Base-by-base conservation (phyloP, 2,888 invertebrate genomes). In the Drosophila suboccidentalis region DNA sequence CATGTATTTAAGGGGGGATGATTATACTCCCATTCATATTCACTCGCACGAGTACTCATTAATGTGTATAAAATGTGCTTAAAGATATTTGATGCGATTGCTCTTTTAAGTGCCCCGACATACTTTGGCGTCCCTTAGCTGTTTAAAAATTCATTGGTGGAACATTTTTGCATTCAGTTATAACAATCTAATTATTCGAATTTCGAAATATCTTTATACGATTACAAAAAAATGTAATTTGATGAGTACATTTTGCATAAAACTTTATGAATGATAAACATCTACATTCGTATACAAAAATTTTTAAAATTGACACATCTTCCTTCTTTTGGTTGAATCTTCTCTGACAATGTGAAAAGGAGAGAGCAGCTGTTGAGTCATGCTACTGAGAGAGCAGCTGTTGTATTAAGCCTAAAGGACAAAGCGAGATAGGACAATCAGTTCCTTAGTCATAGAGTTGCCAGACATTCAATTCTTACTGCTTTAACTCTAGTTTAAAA, bases 41-140 rank as follows among this genome's bases (percentile, higher is more conserved):
- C 47, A 62, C 47, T 46, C 36, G 57, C 57, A 58, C 57, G 17
- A 34, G 57, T 41, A 53, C 66, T 71, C 76, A 71, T 66, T 75
- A 75, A 65, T 62, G 71, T 55, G 61, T 60, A 71, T 55, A 75
- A 62, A 55, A 71, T 63, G 76, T 76, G 46, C 71, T 75, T 50
- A 62, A 67, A 67, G 71, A 66, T 71, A 58, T 72, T 67, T 63
- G 60, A 68, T 58, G 72, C 75, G 57, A 76, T 76, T 76, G 75
- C 75, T 61, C 75, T 72, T 76, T 76, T 64, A 60, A 75, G 71
- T 75, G 59, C 62, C 51, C 51, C 51, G 43, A 75, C 75, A 61
- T 46, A 60, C 47, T 60, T 64, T 57, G 38, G 32, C 34, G 47
- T 15, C 62, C 59, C 59, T 32, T 8, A 13, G 47, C 62, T 46